Conservation (phyloP, 2,888 invertebrate species). For the Phasia obesa region DNA sequence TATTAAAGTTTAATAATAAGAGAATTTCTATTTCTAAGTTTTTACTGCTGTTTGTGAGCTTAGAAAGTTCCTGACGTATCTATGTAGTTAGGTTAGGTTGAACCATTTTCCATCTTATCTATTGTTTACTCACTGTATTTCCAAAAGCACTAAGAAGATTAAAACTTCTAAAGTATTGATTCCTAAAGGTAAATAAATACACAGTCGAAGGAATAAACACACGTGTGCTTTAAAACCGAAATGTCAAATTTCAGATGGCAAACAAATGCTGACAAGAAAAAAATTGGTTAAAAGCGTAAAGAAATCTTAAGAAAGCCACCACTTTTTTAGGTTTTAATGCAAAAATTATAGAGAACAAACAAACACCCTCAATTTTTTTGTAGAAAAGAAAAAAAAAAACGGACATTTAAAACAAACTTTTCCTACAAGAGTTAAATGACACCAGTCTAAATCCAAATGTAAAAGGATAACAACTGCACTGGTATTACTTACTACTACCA, state of each 20-base stretch:
- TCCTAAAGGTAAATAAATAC: constrained; percentile 45
- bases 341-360: constrained; percentile 44
- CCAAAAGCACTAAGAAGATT: constrained; percentile 57
- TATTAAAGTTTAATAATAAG: too few species aligned
- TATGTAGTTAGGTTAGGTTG: neutral
- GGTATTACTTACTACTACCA: constrained; percentile 17
- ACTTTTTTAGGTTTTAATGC: constrained; percentile 45
- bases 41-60: too few species aligned
- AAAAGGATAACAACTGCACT: constrained; percentile 44
- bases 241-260: constrained; percentile 51
- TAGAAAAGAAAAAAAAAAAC: neutral
- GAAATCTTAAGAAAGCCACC: constrained; percentile 38
- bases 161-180: constrained; percentile 42
- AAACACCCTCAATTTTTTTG: constrained; percentile 65
- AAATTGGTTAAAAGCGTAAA: constrained; percentile 27
- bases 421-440: constrained; percentile 64
- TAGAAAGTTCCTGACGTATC: too few species aligned
- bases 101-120: neutral
- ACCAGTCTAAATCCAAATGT: constrained; percentile 50
- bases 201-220: constrained; percentile 42
- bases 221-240: constrained; percentile 50
- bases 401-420: neutral
- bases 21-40: too few species aligned
- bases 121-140: neutral
- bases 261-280: constrained; percentile 35